These are phyloP conservation scores for Hyperopisus bebe DNA, from an alignment of 2,113 vertebrate species.

Conservation along the genomic window DNA sequence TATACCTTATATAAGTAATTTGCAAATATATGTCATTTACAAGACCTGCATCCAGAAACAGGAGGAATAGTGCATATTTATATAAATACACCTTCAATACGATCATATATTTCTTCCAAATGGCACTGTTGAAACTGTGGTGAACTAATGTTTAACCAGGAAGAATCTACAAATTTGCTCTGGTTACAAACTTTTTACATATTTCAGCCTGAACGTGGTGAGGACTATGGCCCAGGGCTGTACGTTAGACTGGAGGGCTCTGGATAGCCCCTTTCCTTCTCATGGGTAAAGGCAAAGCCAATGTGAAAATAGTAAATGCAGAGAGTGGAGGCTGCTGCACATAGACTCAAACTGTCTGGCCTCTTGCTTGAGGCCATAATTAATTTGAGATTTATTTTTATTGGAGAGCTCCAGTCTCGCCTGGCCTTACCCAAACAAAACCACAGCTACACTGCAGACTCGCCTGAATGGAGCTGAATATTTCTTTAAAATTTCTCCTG, in stretches of 20 bases:
- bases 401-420: slow-evolving; percentile 93
- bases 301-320: slow-evolving; percentile 61
- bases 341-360: slow-evolving; percentile 83
- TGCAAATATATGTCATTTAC: background rate
- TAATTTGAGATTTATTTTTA: slow-evolving; percentile 99
- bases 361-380: slow-evolving; percentile 94
- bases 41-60: background rate
- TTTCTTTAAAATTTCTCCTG: slow-evolving; percentile 77
- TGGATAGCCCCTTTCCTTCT: slow-evolving; percentile 45
- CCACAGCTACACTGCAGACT: slow-evolving; percentile 79
- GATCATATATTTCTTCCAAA: background rate
- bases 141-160: background rate
- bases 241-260: slow-evolving; percentile 43
- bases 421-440: slow-evolving; percentile 98
- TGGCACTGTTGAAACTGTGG: background rate
- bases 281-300: slow-evolving; percentile 46
- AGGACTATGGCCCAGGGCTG: slow-evolving; percentile 28
- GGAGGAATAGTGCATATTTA: background rate
- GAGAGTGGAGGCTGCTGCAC: slow-evolving; percentile 71
- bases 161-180: slow-evolving; percentile 23
- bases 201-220: slow-evolving; percentile 29
- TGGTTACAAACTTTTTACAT: slow-evolving; percentile 30
- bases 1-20: background rate
- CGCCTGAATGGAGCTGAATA: slow-evolving; percentile 80
- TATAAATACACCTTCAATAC: background rate